These are phyloP conservation scores for Fragum whitleyi DNA, from an alignment of 2,888 invertebrate species.

Conservation along the genomic window DNA sequence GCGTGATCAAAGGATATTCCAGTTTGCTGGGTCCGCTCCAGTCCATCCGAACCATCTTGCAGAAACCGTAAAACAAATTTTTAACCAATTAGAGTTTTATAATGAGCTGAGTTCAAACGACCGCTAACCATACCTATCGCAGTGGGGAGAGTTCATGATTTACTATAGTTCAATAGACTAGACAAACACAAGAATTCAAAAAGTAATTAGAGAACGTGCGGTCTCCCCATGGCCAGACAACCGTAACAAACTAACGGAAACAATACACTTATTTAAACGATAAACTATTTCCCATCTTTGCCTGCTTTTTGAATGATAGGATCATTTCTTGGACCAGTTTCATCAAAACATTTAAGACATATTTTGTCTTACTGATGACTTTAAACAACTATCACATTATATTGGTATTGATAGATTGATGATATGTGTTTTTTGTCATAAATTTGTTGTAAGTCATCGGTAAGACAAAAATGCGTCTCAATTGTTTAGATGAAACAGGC, in stretches of 20 bases:
- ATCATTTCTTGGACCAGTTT: no score
- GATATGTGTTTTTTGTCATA: no score
- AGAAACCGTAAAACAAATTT: background rate
- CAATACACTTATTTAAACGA: background rate
- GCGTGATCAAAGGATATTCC: background rate
- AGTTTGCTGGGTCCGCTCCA: background rate
- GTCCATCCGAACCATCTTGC: background rate
- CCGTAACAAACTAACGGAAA: constrained; percentile 23
- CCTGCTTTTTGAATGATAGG: no score
- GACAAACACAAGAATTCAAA: constrained; percentile 9
- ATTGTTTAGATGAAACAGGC: no score
- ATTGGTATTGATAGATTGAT: no score
- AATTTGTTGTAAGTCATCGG: no score
- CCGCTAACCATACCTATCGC: constrained; percentile 21
- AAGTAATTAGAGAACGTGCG: constrained; percentile 11
- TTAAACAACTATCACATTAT: no score
- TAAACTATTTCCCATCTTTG: background rate
- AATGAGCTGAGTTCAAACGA: constrained; percentile 9
- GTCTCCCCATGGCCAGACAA: constrained; percentile 1
- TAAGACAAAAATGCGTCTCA: no score
- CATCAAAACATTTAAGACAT: no score
- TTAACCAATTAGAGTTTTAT: background rate
- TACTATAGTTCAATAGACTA: constrained; percentile 9
- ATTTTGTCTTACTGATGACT: no score
- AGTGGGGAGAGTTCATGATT: constrained; percentile 4